Base-by-base conservation (phyloP, 2,888 invertebrate genomes). In the Pyrrhia umbra region DNA sequence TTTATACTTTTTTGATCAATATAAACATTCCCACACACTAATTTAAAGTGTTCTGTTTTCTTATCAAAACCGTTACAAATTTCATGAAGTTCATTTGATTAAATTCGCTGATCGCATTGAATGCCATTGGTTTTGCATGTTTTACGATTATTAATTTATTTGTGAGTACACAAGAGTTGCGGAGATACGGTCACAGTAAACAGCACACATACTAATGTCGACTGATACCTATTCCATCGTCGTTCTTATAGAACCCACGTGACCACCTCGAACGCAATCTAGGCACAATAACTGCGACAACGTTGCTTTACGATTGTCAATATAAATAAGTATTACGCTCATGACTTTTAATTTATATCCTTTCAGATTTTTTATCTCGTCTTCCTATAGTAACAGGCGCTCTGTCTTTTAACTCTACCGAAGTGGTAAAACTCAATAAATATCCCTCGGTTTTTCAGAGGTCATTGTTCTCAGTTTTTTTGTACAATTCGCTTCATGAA, bases 121-220 rank as follows among this genome's bases (percentile, higher is more conserved):
- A 56, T 74, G 59, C 23, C 49, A 27, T 60, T 63, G 25, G 59
- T 39, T 58, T 47, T 42, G 40, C 18, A 54, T 67, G 16, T 55
- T 62, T 61, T 45, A 20, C 2, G 6, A 61, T 45, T 58, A 43
- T 37, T 68, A 34, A 54, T 68, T 74, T 58, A 55, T 30, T 51
- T 25, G 47, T 10, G n/a, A 43, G 51, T 50, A 40, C 55, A 37
- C 45, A 21, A 51, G 18, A 50, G 40, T 64, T 57, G 40, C 39
- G 47, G 56, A 66, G 68, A 58, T 54, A 47, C 54, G 56, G 39
- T 34, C 64, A 37, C 71, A 47, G 57, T 60, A 63, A 59, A 68
- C 76, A 67, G 46, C 56, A 57, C 61, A 75, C 62, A 43, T 40
- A 79, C 69, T 68, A 63, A 76, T 65, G 60, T 40, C 49, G 62